phyloP scores from a whole-genome alignment of 2,113 vertebrate species.

The Protomyctophum bolini region DNA sequence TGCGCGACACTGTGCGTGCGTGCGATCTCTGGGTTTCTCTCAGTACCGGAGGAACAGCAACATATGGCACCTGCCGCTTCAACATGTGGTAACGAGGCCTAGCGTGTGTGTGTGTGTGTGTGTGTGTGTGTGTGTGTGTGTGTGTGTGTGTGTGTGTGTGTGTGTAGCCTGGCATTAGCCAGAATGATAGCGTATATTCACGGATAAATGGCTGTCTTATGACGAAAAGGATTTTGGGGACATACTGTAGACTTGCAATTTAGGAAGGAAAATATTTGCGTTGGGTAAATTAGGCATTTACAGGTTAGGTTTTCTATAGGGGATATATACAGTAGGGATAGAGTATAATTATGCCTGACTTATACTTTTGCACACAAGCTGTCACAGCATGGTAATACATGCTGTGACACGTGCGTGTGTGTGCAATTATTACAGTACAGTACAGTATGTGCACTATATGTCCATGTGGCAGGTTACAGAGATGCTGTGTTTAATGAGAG shows the following conservation, averaged over 20 bases:
- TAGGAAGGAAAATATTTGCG: no score
- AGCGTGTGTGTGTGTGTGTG: background rate
- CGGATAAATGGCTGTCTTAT: background rate
- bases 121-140: constrained; percentile 28
- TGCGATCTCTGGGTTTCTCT: constrained; percentile 60
- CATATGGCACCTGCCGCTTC: constrained; percentile 74
- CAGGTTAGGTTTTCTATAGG: no score
- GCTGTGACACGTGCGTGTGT: constrained; percentile 2
- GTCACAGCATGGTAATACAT: no score
- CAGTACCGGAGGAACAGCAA: constrained; percentile 48
- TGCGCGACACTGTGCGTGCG: no score
- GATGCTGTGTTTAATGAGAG: constrained; percentile 15
- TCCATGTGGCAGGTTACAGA: background rate
- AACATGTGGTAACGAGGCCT: constrained; percentile 63
- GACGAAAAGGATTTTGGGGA: no score
- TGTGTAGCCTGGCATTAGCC: background rate
- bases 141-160: constrained; percentile 39
- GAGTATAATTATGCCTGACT: no score
- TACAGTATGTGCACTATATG: background rate
- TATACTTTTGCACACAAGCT: no score
- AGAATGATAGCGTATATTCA: no score
- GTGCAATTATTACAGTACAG: constrained; percentile 27
- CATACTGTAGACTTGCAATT: no score
- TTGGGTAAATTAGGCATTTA: no score
- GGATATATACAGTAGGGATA: no score